A percentile compares a stretch with the other conserved stretches of the same genome.
Evolutionary conservation across 2,888 invertebrate genomes (phyloP).

Genomic region (Epistrophe grossulariae): DNA sequence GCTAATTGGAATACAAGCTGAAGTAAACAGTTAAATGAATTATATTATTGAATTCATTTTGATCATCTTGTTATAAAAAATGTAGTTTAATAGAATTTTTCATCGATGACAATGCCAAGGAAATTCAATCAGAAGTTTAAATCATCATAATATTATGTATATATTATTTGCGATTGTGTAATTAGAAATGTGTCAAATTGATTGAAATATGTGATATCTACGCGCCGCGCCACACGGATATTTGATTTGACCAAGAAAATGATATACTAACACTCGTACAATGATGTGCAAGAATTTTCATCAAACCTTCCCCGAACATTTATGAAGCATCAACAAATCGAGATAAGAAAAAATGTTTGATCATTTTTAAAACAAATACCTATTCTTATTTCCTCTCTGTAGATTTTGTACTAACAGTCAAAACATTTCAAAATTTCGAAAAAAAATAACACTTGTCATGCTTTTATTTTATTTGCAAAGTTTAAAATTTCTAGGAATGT

Average conservation of each 20-base stretch:
- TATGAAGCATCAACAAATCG: too few species aligned
- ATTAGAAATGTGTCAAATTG: conserved; percentile 54
- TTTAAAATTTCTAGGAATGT: too few species aligned
- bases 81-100: conserved; percentile 10
- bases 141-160: too few species aligned
- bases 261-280: not conserved
- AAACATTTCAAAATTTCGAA: too few species aligned
- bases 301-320: not conserved
- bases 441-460: too few species aligned
- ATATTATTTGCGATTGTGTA: conserved; percentile 7
- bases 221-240: conserved; percentile 19
- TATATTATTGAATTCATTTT: conserved; percentile 35
- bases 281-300: not conserved
- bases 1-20: conserved; percentile 40
- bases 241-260: conserved; percentile 6
- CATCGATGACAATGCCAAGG: conserved; percentile 33
- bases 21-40: conserved; percentile 30
- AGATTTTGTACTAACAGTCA: too few species aligned
- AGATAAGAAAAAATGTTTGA: too few species aligned
- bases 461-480: too few species aligned
- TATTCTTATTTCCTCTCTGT: too few species aligned
- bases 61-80: not conserved
- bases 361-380: too few species aligned
- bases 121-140: conserved; percentile 33
- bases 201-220: conserved; percentile 46